A percentile compares a stretch with the other conserved stretches of the same genome.
phyloP scores from a whole-genome alignment of 1,140 invertebrate species.

The Bombus affinis region DNA sequence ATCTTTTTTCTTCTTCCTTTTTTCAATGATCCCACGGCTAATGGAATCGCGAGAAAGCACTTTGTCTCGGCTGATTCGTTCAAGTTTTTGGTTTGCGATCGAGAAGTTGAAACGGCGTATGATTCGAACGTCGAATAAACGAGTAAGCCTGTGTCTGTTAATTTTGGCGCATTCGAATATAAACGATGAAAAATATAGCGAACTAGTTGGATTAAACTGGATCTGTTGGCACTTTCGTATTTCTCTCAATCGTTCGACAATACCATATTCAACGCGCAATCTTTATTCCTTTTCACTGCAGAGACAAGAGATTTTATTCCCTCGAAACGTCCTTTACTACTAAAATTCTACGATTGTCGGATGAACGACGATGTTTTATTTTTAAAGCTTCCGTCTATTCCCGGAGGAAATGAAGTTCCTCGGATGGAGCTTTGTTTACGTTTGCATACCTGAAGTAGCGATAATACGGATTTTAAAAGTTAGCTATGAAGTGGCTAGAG shows the following conservation, averaged over 20 bases:
- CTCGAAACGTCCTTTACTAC: too few species aligned
- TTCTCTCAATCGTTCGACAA: too few species aligned
- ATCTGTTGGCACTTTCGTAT: background rate
- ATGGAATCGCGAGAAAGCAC: background rate
- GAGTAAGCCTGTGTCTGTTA: background rate
- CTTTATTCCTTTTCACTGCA: too few species aligned
- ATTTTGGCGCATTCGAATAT: background rate
- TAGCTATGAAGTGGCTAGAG: conserved; percentile 18
- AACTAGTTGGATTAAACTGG: too few species aligned
- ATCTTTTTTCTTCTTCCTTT: background rate
- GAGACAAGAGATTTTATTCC: too few species aligned
- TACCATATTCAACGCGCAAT: too few species aligned
- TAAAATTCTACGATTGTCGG: background rate
- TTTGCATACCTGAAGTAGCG: conserved; percentile 14
- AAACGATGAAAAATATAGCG: background rate
- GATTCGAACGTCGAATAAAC: background rate
- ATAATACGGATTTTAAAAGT: conserved; percentile 1
- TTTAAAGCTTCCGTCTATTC: conserved; percentile 4
- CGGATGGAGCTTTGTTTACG: conserved; percentile 5
- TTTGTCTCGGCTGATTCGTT: background rate
- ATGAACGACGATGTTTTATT: conserved; percentile 9
- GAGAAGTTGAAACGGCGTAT: background rate
- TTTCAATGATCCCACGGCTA: background rate
- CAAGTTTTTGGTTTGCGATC: background rate
- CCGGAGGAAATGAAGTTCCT: conserved; percentile 12